Percentiles rank a stretch among this genome's conserved stretches.
phyloP scores from a whole-genome alignment of 64 coral and sea anemone genomes.

The Montipora sp. region DNA sequence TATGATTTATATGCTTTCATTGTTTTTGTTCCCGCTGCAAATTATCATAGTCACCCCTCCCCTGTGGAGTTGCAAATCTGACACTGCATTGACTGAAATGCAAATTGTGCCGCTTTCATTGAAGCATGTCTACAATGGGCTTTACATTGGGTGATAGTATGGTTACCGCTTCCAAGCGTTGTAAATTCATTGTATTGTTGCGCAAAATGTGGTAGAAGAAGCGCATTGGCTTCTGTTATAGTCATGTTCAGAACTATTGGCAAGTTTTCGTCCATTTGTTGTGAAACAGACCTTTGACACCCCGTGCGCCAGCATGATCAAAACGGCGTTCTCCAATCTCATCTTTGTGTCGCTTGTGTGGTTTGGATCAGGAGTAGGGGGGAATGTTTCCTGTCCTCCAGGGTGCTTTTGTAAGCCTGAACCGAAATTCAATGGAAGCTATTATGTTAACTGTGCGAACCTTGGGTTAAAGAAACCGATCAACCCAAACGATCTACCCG shows the following conservation, averaged over 20 bases:
- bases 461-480: background rate
- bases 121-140: background rate
- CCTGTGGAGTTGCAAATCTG: background rate
- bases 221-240: background rate
- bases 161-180: background rate
- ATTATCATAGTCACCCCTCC: background rate
- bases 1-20: background rate
- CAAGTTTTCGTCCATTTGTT: background rate
- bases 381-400: background rate
- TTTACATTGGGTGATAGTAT: background rate
- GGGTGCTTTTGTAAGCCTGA: background rate
- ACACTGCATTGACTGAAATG: conserved; percentile 14
- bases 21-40: too few relatives aligned
- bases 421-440: background rate
- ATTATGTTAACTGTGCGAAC: background rate
- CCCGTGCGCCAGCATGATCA: conserved; percentile 9
- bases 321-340: conserved; percentile 9
- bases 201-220: background rate
- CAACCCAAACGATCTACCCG: conserved; percentile 8
- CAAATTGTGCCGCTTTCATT: background rate
- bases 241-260: background rate
- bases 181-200: background rate
- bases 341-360: conserved; percentile 35
- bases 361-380: conserved; percentile 8
- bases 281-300: background rate